phyloP scores from a whole-genome alignment of 92 coral and sea anemone genomes.

The Scolanthus callimorphus region DNA sequence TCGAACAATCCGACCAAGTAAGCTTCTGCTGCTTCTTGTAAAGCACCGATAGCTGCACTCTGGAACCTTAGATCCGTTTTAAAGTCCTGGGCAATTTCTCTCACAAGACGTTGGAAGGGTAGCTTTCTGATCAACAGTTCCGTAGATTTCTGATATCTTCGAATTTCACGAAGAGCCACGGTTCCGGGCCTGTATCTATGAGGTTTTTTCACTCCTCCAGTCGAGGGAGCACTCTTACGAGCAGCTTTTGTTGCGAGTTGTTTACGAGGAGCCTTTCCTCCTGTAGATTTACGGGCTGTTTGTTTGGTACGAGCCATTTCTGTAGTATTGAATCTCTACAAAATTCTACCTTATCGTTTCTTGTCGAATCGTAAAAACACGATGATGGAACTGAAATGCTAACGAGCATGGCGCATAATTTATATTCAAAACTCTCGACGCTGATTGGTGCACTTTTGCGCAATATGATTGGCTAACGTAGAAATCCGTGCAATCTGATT shows the following conservation, averaged over 20 bases:
- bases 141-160: conserved; percentile 99
- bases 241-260: conserved; percentile 98
- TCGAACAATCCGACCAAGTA: conserved; percentile 97
- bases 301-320: conserved; percentile 98
- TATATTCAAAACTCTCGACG: conserved; percentile 27
- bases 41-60: conserved; percentile 98
- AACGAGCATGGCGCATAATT: neutral
- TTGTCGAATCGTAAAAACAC: conserved; percentile 5
- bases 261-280: conserved; percentile 99
- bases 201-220: conserved; percentile 98
- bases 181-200: conserved; percentile 99
- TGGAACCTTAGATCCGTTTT: conserved; percentile 99
- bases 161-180: conserved; percentile 99
- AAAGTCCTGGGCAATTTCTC: conserved; percentile 99
- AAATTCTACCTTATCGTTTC: neutral
- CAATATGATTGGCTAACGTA: conserved; percentile 38
- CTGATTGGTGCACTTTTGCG: conserved; percentile 56
- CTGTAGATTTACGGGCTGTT: conserved; percentile 96
- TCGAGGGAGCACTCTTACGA: conserved; percentile 97
- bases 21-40: conserved; percentile 99
- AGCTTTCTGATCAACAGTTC: conserved; percentile 98
- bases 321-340: too few relatives aligned
- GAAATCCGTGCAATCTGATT: conserved; percentile 41
- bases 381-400: neutral
- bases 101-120: conserved; percentile 97